phyloP scores from a whole-genome alignment of 2,888 invertebrate species.

The Napeogenes sylphis region DNA sequence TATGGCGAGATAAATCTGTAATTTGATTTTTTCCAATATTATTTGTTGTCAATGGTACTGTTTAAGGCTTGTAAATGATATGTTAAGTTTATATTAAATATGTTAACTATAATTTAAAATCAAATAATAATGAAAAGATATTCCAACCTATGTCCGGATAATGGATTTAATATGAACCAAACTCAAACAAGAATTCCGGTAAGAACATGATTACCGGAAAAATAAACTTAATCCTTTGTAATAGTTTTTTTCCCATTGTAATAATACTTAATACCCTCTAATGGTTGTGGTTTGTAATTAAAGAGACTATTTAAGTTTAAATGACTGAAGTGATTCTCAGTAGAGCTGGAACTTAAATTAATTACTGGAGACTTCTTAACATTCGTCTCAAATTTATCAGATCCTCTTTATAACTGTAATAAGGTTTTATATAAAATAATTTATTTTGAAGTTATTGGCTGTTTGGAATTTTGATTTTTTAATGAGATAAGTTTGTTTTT shows the following conservation, averaged over 20 bases:
- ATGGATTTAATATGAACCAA: background rate
- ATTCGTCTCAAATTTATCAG: conserved; percentile 32
- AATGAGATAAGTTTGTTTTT: too few relatives aligned
- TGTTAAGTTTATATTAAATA: background rate
- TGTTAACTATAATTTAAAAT: background rate
- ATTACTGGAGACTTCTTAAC: conserved; percentile 36
- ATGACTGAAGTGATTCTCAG: conserved; percentile 37
- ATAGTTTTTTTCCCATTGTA: conserved; percentile 20
- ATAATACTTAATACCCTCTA: conserved; percentile 27
- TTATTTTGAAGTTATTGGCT: background rate
- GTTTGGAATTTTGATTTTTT: too few relatives aligned
- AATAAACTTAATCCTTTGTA: conserved; percentile 1
- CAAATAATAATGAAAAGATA: too few relatives aligned
- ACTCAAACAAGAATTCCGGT: background rate
- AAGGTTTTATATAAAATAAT: background rate
- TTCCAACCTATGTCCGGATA: too few relatives aligned
- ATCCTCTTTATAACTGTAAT: conserved; percentile 26
- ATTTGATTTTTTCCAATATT: conserved; percentile 29
- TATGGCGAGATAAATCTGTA: conserved; percentile 32
- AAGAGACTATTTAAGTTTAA: conserved; percentile 41
- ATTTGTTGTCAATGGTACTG: conserved; percentile 26
- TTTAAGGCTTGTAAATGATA: conserved; percentile 14
- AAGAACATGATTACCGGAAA: background rate
- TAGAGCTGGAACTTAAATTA: conserved; percentile 45
- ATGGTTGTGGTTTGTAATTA: conserved; percentile 36